A percentile compares a stretch with the other conserved stretches of the same genome.
These are phyloP conservation scores for Acanthacorydalis orientalis DNA, from an alignment of 2,888 invertebrate species.

Conservation along the genomic window DNA sequence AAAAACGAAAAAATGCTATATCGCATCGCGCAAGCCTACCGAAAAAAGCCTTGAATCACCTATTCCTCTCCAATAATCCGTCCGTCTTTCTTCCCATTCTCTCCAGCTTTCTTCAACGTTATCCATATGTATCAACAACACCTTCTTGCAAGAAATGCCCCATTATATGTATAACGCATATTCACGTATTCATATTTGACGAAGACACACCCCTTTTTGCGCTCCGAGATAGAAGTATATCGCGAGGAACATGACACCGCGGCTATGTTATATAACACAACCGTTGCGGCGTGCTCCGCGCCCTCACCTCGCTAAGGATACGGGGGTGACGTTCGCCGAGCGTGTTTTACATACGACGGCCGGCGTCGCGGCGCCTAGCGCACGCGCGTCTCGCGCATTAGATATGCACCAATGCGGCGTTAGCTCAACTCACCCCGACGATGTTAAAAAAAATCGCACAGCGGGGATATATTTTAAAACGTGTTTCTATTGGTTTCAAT, in stretches of 20 bases:
- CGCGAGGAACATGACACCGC: not conserved
- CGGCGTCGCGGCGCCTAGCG: conserved; percentile 17
- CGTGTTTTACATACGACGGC: conserved; percentile 9
- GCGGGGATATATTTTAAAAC: conserved; percentile 21
- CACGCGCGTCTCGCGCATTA: conserved; percentile 24
- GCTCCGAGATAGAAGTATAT: no score
- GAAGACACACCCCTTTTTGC: conserved; percentile 3
- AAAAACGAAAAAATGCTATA: not conserved
- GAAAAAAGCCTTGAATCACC: no score
- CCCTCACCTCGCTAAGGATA: conserved; percentile 9
- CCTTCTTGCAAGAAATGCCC: not conserved
- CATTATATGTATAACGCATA: not conserved
- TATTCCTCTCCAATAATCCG: no score
- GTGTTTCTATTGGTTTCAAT: conserved; percentile 21
- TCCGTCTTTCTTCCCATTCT: not conserved
- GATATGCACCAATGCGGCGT: conserved; percentile 28
- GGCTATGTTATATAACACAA: not conserved
- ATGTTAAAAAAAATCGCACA: conserved; percentile 2
- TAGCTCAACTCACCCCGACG: conserved; percentile 10
- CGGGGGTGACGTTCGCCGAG: conserved; percentile 5
- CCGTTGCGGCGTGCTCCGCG: conserved; percentile 11
- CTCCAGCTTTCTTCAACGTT: not conserved
- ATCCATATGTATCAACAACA: not conserved
- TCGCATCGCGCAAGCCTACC: not conserved
- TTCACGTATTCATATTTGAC: conserved; percentile 2